Evolutionary conservation across 2,888 invertebrate species (phyloP), one percentile per base, ranked within the genome.

Genomic region (Pheosia gnoma): DNA sequence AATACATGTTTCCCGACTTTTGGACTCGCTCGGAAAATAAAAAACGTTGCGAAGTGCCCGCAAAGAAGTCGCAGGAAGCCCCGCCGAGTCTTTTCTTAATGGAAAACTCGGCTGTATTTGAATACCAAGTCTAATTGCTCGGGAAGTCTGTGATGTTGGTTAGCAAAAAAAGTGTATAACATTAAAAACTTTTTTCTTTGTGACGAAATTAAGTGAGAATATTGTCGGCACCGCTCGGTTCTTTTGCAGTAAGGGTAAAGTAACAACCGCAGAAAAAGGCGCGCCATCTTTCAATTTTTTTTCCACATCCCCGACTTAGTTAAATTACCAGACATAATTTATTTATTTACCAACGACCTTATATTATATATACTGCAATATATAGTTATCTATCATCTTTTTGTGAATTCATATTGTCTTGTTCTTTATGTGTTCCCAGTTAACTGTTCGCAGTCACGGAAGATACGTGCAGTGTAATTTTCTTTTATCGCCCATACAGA

Each of bases 1-100:
- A 88, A 88, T 83, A 86, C 74, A 77, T 70, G 67, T 75, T 76
- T 68, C 76, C 70, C 78, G 80, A 75, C 78, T 81, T 79, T 82
- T 81, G 72, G 71, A 68, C 70, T 69, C 68, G 67, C 62, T 74
- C 65, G 67, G 72, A 75, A 74, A 74, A 75, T 74, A 79, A 74
- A 79, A 74, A 76, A 66, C 70, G 67, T 74, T 74, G 68, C 67
- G 58, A 59, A 74, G 67, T 70, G 64, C 43, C 53, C 51, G 68
- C 70, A 78, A 78, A 36, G 45, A 77, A 72, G 68, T 71, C 63
- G 47, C 47, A 62, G 68, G 68, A 71, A 75, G 43, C 62, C 67
- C 38, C 63, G 60, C 63, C 53, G 67, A 75, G 73, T 70, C 76
- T 67, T 67, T 67, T 59, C 70, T 66, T 74, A 78, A 79, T 83